A percentile compares a stretch with the other conserved stretches of the same genome.
These are phyloP conservation scores for Acrocephalus kingi DNA, from an alignment of 2,113 vertebrate genomes.

Conservation along the genomic window DNA sequence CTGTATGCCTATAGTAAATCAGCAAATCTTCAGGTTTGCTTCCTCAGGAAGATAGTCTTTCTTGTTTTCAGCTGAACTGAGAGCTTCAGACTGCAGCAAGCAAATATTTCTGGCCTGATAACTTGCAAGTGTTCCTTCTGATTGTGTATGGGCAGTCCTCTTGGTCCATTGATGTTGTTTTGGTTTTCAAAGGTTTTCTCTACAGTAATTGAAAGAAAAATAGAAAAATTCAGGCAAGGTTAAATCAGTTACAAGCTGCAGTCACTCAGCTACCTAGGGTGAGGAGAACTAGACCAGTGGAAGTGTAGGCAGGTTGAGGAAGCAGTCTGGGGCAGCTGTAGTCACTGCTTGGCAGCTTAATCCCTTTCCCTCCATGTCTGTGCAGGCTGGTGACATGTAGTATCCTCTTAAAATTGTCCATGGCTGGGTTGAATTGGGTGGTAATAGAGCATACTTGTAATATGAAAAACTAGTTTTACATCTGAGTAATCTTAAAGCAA, in stretches of 20 bases:
- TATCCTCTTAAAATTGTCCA: background rate
- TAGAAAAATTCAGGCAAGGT: background rate
- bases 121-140: background rate
- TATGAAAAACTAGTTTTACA: background rate
- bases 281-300: background rate
- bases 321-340: background rate
- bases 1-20: background rate
- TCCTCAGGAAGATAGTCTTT: background rate
- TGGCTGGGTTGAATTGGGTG: background rate
- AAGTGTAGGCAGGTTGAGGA: background rate
- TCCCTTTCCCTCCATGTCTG: background rate
- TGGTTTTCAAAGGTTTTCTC: background rate
- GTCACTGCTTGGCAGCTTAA: background rate
- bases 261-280: background rate
- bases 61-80: background rate
- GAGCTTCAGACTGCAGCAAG: background rate
- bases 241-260: background rate
- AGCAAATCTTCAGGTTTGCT: background rate
- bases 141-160: background rate
- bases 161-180: background rate
- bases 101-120: background rate
- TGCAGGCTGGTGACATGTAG: background rate
- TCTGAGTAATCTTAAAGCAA: background rate
- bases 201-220: background rate
- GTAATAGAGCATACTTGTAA: background rate